phyloP scores from a whole-genome alignment of 2,888 invertebrate species.

The Punctoribates punctum region DNA sequence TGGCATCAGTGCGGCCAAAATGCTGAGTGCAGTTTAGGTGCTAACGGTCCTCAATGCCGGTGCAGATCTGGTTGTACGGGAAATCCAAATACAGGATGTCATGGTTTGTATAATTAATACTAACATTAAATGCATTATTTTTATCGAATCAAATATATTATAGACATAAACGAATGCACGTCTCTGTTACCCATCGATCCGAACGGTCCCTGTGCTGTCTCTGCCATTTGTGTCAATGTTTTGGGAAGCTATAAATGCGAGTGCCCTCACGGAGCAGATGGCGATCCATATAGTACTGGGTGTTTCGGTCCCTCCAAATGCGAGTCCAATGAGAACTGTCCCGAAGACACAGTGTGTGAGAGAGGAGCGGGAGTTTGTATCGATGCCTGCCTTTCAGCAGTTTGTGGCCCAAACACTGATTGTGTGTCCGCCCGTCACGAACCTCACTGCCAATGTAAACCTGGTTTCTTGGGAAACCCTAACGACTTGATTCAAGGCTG shows the following conservation, averaged over 20 bases:
- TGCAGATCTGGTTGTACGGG: slow-evolving; percentile 68
- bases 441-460: slow-evolving; percentile 74
- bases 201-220: slow-evolving; percentile 71
- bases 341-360: slow-evolving; percentile 72
- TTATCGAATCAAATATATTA: not conserved
- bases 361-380: slow-evolving; percentile 61
- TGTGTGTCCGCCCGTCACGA: slow-evolving; percentile 78
- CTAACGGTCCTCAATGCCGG: slow-evolving; percentile 51
- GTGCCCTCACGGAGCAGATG: slow-evolving; percentile 49
- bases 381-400: slow-evolving; percentile 46
- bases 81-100: slow-evolving; percentile 75
- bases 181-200: slow-evolving; percentile 48
- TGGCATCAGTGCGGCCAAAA: slow-evolving; percentile 76
- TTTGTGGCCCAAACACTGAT: slow-evolving; percentile 74
- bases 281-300: slow-evolving; percentile 49
- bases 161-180: slow-evolving; percentile 75
- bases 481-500: slow-evolving; percentile 67
- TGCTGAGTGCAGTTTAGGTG: slow-evolving; percentile 58
- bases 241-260: slow-evolving; percentile 61
- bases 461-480: slow-evolving; percentile 81
- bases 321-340: slow-evolving; percentile 69
- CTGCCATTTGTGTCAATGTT: slow-evolving; percentile 78
- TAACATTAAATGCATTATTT: not conserved
- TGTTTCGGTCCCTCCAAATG: slow-evolving; percentile 59
- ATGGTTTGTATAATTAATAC: slow-evolving; percentile 50